These are phyloP conservation scores for Gavia stellata DNA, from an alignment of 2,113 vertebrate species.

Conservation along the genomic window DNA sequence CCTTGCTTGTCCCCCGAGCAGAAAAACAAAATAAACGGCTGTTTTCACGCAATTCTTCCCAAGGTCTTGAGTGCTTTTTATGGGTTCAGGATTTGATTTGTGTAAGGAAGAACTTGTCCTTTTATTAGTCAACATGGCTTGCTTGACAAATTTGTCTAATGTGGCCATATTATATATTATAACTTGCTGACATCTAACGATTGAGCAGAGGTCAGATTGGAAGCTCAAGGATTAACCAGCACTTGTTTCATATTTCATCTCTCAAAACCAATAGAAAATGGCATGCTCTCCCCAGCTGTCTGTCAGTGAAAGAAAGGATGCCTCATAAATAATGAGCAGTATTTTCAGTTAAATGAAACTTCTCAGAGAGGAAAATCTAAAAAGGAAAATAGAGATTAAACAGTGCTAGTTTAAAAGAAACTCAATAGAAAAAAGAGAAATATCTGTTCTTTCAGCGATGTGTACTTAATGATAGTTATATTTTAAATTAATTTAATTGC, in stretches of 20 bases:
- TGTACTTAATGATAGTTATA: background rate
- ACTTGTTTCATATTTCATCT: conserved; percentile 47
- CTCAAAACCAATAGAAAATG: background rate
- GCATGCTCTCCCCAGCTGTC: background rate
- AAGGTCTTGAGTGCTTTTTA: conserved; percentile 8
- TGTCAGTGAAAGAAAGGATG: background rate
- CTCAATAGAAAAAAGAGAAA: background rate
- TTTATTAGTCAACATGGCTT: conserved; percentile 7
- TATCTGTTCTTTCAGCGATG: background rate
- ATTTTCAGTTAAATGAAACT: background rate
- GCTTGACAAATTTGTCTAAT: background rate
- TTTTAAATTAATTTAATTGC: background rate
- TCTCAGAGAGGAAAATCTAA: background rate
- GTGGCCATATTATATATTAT: conserved; percentile 5
- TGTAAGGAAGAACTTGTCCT: background rate
- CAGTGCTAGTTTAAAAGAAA: background rate
- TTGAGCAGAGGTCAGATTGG: background rate
- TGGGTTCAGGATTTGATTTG: conserved; percentile 39
- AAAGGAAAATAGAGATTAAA: background rate
- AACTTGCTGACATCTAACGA: background rate
- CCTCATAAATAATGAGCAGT: background rate
- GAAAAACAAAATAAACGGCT: background rate
- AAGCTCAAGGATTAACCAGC: conserved; percentile 50
- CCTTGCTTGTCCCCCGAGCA: background rate
- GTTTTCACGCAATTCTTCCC: background rate